Base-by-base conservation (phyloP, 1,140 invertebrate genomes). In the Trissolcus basalis region DNA sequence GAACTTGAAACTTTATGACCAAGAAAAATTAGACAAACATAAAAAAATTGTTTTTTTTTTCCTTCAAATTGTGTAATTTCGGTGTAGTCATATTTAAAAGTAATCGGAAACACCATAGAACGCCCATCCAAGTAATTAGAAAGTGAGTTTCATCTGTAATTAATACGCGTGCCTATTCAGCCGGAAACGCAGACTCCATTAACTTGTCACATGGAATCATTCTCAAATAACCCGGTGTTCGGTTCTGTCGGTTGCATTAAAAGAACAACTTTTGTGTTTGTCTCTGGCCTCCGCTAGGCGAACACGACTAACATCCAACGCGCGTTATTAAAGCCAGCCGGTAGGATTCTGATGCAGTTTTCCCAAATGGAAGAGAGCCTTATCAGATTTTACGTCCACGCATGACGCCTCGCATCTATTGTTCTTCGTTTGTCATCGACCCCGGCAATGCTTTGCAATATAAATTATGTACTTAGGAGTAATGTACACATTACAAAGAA, bases 311-410 rank as follows among this genome's bases (percentile, higher is more conserved):
- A 12, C 48, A 43, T 45, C 32, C 48, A 58, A 64, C 60, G 43
- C 41, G 43, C 60, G 36, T 56, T 59, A 63, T 41, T 56, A 27
- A 6, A 32, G 36, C 36, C 9, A 45, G n/a, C n/a, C n/a, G 45
- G 15, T 15, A 39, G 1, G 19, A 13, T 36, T 54, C 41, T 51
- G 19, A 27, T 27, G 47, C 72, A 35, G 51, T 69, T 76, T 76
- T 19, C 59, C 15, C 65, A 59, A 76, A 69, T 65, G 19, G 19
- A 27, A 58, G 58, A 76, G 33, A 75, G 64, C 48, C 45, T 69
- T 76, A 69, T 76, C 72, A 64, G 72, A 76, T 76, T 65, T 12
- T 63, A 71, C 73, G 39, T 71, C 73, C 73, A 77, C 67, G 73
- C 73, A 77, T 32, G 67, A 70, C 73, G 65, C 73, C 73, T 71